Conservation (phyloP, 2,888 invertebrate species). For the Drosophila falleni region DNA sequence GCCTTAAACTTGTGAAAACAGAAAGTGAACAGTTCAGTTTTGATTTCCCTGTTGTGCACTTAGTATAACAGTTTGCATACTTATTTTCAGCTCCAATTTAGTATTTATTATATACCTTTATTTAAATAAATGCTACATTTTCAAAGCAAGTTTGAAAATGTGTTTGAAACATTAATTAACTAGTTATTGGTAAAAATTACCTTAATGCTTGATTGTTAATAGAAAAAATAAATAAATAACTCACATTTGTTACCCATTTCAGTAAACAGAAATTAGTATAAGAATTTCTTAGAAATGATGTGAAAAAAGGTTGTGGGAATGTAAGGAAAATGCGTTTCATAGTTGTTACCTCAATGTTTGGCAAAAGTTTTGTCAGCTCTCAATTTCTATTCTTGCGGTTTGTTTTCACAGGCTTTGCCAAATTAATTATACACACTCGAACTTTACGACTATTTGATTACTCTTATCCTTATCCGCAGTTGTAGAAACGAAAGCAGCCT, state of each 20-base stretch:
- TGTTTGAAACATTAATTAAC: too few relatives aligned
- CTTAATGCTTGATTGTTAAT: too few relatives aligned
- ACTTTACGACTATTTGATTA: slow-evolving; percentile 65
- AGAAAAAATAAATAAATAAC: too few relatives aligned
- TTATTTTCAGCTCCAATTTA: too few relatives aligned
- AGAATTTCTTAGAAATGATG: not conserved
- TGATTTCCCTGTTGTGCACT: not conserved
- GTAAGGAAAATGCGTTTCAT: not conserved
- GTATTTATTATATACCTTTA: too few relatives aligned
- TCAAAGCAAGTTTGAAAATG: not conserved
- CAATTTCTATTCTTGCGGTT: slow-evolving; percentile 51
- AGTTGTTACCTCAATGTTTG: slow-evolving; percentile 39
- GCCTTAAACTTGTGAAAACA: slow-evolving; percentile 3
- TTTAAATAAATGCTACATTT: too few relatives aligned
- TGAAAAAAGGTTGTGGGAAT: slow-evolving; percentile 1
- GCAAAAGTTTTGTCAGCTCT: slow-evolving; percentile 51
- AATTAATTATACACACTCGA: slow-evolving; percentile 71
- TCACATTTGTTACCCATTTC: too few relatives aligned
- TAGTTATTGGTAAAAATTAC: too few relatives aligned
- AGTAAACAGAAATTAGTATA: not conserved
- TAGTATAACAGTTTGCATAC: not conserved
- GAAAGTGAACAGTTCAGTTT: not conserved
- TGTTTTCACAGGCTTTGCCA: slow-evolving; percentile 55
- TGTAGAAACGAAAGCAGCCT: slow-evolving; percentile 20
- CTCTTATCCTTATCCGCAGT: slow-evolving; percentile 34